Evolutionary conservation across 2,888 invertebrate species (phyloP).

Genomic region (Dendrolimus pini): DNA sequence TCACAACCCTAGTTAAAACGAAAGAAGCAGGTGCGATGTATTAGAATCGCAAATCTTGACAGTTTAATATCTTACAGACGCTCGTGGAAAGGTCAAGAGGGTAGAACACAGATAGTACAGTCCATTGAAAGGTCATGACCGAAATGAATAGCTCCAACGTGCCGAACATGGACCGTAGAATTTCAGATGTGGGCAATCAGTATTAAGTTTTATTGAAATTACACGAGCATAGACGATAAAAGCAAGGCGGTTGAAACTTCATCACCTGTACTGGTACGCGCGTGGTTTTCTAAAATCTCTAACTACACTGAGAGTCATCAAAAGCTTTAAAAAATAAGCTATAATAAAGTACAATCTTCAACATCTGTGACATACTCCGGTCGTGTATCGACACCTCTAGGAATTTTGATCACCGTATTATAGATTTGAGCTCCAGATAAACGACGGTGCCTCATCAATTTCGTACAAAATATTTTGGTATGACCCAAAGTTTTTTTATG

Average conservation of each 20-base stretch:
- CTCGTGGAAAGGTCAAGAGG: background rate
- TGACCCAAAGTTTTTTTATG: constrained; percentile 71
- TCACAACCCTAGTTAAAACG: background rate
- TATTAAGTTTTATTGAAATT: constrained; percentile 5
- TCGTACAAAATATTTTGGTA: constrained; percentile 67
- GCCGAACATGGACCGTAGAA: constrained; percentile 14
- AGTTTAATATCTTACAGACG: background rate
- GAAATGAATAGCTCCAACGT: constrained; percentile 3
- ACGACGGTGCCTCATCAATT: constrained; percentile 65
- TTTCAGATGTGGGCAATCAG: constrained; percentile 10
- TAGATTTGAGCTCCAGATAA: constrained; percentile 61
- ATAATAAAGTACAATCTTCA: constrained; percentile 34
- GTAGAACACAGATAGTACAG: background rate
- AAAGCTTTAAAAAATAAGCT: too few relatives aligned
- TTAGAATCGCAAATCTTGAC: background rate
- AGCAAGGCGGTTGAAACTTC: constrained; percentile 4
- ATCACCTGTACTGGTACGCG: too few relatives aligned
- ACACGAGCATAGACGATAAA: background rate
- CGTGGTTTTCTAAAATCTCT: too few relatives aligned
- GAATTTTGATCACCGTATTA: constrained; percentile 65
- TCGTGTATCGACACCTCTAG: constrained; percentile 72
- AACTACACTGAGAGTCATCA: too few relatives aligned
- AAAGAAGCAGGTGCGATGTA: background rate
- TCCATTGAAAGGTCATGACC: background rate
- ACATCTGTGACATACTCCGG: constrained; percentile 47